Evolutionary conservation across 2,113 vertebrate species (phyloP), one percentile per base, ranked within the genome.

Genomic region (Neogobius melanostomus): DNA sequence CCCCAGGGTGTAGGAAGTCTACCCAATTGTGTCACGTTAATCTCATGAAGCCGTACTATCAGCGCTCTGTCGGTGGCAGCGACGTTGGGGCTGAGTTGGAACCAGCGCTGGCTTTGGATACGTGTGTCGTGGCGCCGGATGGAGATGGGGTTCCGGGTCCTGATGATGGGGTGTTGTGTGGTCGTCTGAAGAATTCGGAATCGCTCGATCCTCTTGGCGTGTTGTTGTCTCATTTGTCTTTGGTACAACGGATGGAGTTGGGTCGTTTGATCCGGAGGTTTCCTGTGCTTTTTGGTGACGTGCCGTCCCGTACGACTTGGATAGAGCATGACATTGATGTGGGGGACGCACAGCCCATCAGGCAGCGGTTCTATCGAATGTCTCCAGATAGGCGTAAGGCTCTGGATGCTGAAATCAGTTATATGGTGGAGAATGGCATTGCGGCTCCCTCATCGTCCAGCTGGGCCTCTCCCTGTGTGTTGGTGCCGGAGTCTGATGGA

Each of bases 321-420:
- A n/a, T n/a, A 5, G 66, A 56, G 16, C 66, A 68, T 6, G 11
- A 68, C 7, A 68, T 47, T 56, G 66, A 68, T 8, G 47, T 68
- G 2, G 50, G 14, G 6, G 66, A 68, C 5, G 52, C 52, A 1
- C n/a, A 7, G n/a, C 50, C 66, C n/a, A 11, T 54, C 0, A 46
- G 16, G 45, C 50, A 67, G 7, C 2, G 9, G 1, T 67, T 56
- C 6, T 67, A 67, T 14, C 10, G 66, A 0, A 45, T 56, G 11
- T 6, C 50, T 16, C 51, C 6, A 3, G 66, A 16, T 1, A 67
- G 54, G 6, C 12, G 7, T 4, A 42, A 16, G 7, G 3, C 28
- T 42, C 9, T 7, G 12, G 51, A 52, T 8, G 8, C 51, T 8
- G 51, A 52, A n/a, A n/a, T 52, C 4, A 4, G 7, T 8, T 66